Evolutionary conservation across 2,888 invertebrate genomes (phyloP), one percentile per base, ranked within the genome.

Genomic region (Torymus aiolomorphi): DNA sequence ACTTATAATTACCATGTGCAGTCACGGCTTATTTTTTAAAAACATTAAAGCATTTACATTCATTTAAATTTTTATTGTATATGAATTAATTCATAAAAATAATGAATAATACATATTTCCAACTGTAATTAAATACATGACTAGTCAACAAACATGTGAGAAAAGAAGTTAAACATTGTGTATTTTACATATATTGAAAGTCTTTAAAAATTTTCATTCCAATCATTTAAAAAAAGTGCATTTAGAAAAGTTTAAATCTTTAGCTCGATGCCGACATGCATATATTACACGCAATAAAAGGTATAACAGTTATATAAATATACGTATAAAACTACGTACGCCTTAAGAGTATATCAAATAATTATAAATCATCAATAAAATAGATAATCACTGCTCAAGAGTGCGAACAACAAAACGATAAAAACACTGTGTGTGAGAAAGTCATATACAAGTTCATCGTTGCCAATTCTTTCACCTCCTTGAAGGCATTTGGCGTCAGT

Each of bases 341-440:
- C 49, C 51, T 66, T 62, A 62, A 62, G 16, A 62, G 16, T 78
- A 59, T 14, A 57, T 70, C 70, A 71, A 66, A 66, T 52, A 57
- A 56, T 63, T 69, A 79, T 67, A 74, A 74, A 73, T 74, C 49
- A 14, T 66, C 42, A 3, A 66, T 70, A 70, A 77, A 59, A 42
- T 42, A 51, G 65, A 52, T 77, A 42, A 42, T 79, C 74, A 74
- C 74, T 52, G 42, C 16, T 74, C 24, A 74, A 70, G 63, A 70
- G 74, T 73, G 73, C 61, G 57, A 79, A 79, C 78, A 79, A 79
- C 69, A 74, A 74, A 79, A 70, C 67, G 56, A 42, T 42, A 42
- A 24, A 79, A 74, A 74, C 74, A 79, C 70, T 74, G 67, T 72
- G 67, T 74, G 67, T 72, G 67, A 78, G 56, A 63, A 77, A 77